Percentiles rank a stretch among this genome's conserved stretches.
These are phyloP conservation scores for Enteromius argenteus DNA, from an alignment of 2,797 vertebrate genomes.

Conservation along the genomic window DNA sequence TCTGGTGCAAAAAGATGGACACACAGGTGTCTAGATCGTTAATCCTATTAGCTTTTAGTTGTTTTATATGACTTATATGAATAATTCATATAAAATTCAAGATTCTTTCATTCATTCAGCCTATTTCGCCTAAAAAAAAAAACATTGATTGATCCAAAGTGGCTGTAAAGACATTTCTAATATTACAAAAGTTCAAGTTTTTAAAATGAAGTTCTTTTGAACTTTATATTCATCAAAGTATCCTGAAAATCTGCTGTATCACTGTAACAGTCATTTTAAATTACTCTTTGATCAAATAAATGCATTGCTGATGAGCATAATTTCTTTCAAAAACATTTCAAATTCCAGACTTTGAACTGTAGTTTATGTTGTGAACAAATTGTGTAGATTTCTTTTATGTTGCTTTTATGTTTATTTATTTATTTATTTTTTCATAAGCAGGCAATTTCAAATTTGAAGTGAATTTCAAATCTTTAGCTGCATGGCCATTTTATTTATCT, in stretches of 20 bases:
- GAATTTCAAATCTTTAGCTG: neutral
- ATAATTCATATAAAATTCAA: neutral
- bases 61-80: neutral
- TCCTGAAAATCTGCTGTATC: neutral
- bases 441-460: neutral
- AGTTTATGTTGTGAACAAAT: neutral
- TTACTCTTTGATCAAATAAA: neutral
- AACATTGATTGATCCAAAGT: neutral
- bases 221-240: neutral
- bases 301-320: neutral
- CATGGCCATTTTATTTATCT: neutral
- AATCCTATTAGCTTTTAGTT: neutral
- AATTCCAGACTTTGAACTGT: neutral
- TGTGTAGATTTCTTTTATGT: too few species aligned
- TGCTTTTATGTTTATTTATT: neutral
- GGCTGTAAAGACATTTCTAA: neutral
- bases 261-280: neutral
- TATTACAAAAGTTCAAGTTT: neutral
- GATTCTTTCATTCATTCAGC: neutral
- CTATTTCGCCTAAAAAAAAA: neutral
- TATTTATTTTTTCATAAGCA: neutral
- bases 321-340: neutral
- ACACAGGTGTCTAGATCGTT: neutral
- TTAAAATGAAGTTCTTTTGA: neutral
- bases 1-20: conserved; percentile 12